A percentile compares a stretch with the other conserved stretches of the same genome.
Evolutionary conservation across 2,113 vertebrate genomes (phyloP).

Genomic region (Nesoenas mayeri): DNA sequence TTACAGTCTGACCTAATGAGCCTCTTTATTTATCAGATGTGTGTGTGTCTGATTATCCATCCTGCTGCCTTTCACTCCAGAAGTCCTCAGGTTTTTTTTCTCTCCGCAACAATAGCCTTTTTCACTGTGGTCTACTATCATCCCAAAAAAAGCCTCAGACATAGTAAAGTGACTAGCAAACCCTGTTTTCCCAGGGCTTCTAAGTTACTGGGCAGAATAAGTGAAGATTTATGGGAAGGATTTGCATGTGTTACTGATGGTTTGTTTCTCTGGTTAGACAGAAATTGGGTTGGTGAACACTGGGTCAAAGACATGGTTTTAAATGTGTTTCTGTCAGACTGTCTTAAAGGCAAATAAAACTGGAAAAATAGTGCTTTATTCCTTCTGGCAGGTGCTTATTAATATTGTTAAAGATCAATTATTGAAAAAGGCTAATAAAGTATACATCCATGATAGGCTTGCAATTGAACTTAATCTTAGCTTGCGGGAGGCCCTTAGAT

Average conservation of each 20-base stretch:
- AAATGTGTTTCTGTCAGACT: conserved; percentile 3
- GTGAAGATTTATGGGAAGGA: background rate
- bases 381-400: conserved; percentile 13
- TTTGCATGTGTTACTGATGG: background rate
- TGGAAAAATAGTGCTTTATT: background rate
- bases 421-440: conserved; percentile 39
- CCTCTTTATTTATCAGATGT: background rate
- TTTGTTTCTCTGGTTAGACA: background rate
- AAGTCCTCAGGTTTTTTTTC: background rate
- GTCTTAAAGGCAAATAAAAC: conserved; percentile 32
- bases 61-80: background rate
- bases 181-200: background rate
- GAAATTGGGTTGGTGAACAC: background rate
- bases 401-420: conserved; percentile 43
- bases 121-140: background rate
- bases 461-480: conserved; percentile 33
- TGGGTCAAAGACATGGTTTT: background rate
- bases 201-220: background rate
- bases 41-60: background rate
- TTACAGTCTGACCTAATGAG: background rate
- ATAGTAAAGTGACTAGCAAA: background rate
- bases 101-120: background rate
- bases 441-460: conserved; percentile 21
- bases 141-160: background rate
- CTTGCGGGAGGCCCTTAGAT: conserved; percentile 24